These are phyloP conservation scores for Bombus sibiricus DNA, from an alignment of 1,140 invertebrate genomes.

Conservation along the genomic window DNA sequence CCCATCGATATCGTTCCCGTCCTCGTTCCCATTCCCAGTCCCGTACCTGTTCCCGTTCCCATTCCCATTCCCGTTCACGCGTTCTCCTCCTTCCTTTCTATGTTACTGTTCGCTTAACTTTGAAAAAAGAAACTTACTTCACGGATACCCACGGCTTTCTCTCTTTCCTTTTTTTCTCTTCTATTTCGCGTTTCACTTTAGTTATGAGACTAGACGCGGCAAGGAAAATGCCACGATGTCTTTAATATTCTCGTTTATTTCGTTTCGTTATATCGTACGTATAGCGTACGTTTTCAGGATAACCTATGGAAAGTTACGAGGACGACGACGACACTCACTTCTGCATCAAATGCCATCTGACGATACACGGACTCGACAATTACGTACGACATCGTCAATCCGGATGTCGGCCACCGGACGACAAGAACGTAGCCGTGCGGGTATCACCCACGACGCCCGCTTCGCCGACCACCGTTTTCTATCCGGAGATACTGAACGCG, in stretches of 20 bases:
- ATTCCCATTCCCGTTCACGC: neutral
- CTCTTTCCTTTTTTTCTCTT: neutral
- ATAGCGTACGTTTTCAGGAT: neutral
- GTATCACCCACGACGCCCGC: slow-evolving; percentile 66
- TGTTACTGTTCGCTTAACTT: neutral
- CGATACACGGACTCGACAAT: slow-evolving; percentile 90
- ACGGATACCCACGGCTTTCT: neutral
- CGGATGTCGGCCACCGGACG: slow-evolving; percentile 80
- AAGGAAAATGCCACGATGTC: neutral
- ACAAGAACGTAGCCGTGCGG: slow-evolving; percentile 70
- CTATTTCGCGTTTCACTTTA: neutral
- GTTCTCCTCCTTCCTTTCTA: neutral
- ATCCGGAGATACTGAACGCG: slow-evolving; percentile 86
- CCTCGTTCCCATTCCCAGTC: neutral
- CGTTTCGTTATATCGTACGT: too few species aligned
- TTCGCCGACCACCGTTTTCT: slow-evolving; percentile 73
- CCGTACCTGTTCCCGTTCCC: neutral
- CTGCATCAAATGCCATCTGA: slow-evolving; percentile 92
- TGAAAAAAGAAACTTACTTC: neutral
- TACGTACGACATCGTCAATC: slow-evolving; percentile 92
- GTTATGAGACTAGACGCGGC: neutral
- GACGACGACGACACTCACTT: slow-evolving; percentile 91
- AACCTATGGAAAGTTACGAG: slow-evolving; percentile 82
- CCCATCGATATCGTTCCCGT: neutral
- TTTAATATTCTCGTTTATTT: neutral